Percentiles rank a stretch among this genome's conserved stretches.
phyloP scores from a whole-genome alignment of 2,113 vertebrate genomes.

The Petromus typicus region DNA sequence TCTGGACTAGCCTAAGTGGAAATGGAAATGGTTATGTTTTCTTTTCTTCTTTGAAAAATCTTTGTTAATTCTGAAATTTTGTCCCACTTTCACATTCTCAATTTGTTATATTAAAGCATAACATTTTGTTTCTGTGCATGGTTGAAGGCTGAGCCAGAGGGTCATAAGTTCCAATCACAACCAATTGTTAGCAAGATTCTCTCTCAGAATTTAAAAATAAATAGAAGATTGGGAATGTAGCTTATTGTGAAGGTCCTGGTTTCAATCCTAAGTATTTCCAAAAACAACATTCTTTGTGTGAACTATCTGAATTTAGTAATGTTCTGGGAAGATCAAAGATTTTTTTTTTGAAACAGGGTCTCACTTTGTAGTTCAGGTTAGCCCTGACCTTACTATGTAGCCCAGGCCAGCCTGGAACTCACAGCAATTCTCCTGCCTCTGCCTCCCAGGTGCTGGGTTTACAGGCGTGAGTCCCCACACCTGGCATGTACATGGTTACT shows the following conservation, averaged over 20 bases:
- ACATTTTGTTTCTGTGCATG: neutral
- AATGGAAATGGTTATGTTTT: neutral
- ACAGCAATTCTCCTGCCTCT: no score
- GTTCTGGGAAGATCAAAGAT: neutral
- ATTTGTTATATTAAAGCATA: conserved; percentile 20
- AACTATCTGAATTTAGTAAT: conserved; percentile 23
- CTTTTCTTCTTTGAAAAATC: neutral
- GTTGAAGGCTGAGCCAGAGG: neutral
- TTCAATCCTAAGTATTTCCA: neutral
- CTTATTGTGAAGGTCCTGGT: neutral
- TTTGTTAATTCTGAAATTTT: conserved; percentile 6
- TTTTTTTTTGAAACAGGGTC: no score
- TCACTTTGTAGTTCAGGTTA: no score
- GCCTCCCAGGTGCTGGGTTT: no score
- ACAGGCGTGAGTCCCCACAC: no score
- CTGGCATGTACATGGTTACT: no score
- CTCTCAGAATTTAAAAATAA: neutral
- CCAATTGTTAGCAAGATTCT: neutral
- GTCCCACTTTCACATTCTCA: neutral
- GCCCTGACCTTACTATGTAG: no score
- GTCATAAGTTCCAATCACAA: neutral
- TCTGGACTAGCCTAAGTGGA: conserved; percentile 6
- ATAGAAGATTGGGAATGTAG: neutral
- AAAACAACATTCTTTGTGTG: neutral
- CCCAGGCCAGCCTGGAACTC: no score